phyloP scores from a whole-genome alignment of 2,113 vertebrate species.

The Rutilus rutilus region DNA sequence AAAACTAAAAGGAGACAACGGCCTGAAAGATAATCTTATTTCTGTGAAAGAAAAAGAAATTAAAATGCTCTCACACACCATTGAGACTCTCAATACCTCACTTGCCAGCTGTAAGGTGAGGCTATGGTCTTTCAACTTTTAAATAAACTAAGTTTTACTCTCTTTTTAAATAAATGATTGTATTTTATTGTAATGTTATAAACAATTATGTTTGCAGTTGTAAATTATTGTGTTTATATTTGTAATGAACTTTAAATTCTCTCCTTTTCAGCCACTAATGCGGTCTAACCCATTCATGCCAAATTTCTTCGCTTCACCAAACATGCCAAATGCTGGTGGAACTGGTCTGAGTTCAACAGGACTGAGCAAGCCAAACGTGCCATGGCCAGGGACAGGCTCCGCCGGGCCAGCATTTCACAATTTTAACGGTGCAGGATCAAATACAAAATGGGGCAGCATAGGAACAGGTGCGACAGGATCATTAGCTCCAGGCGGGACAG shows the following conservation, averaged over 20 bases:
- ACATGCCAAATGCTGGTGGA: neutral
- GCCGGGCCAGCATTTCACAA: neutral
- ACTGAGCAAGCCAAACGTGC: neutral
- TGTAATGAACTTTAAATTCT: neutral
- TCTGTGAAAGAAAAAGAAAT: constrained; percentile 57
- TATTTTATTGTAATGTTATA: neutral
- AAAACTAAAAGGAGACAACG: constrained; percentile 51
- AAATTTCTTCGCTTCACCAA: neutral
- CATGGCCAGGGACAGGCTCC: neutral
- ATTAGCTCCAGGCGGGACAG: constrained; percentile 1
- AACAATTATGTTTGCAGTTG: neutral
- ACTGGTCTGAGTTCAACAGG: constrained; percentile 19
- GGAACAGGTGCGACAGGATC: constrained; percentile 14
- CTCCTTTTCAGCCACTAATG: neutral
- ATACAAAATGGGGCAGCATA: neutral
- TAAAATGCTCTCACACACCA: constrained; percentile 55
- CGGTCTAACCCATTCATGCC: neutral
- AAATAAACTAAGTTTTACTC: too few relatives aligned
- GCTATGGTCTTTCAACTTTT: neutral
- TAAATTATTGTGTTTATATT: neutral
- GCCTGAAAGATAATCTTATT: constrained; percentile 45
- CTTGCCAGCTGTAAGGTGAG: constrained; percentile 66
- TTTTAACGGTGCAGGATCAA: neutral
- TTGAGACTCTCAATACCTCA: constrained; percentile 64
- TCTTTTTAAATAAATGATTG: too few relatives aligned